These are phyloP conservation scores for Tanypteryx hageni DNA, from an alignment of 2,888 invertebrate species.

Conservation along the genomic window DNA sequence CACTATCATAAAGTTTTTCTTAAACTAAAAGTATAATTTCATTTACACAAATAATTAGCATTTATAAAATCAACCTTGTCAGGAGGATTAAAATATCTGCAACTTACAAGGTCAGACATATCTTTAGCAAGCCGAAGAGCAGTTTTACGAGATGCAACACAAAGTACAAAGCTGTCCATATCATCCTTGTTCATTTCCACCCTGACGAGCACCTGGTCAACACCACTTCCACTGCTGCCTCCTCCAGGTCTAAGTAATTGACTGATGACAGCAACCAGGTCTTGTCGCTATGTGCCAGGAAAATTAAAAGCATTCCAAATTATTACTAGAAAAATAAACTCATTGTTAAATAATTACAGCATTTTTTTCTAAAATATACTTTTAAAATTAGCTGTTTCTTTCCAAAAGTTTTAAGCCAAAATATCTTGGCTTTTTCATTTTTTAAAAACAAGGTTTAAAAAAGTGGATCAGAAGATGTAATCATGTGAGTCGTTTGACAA, in stretches of 20 bases:
- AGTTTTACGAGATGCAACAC: constrained; percentile 92
- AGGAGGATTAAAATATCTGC: constrained; percentile 5
- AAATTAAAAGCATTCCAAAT: not conserved
- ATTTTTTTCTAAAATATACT: not conserved
- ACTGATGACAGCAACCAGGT: constrained; percentile 91
- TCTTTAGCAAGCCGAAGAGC: constrained; percentile 91
- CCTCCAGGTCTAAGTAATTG: constrained; percentile 85
- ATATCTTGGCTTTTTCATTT: too few species aligned
- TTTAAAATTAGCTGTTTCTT: too few species aligned
- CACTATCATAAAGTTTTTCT: not conserved
- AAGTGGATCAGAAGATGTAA: too few species aligned
- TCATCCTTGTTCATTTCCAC: constrained; percentile 93
- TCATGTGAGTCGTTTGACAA: too few species aligned
- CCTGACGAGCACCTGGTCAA: constrained; percentile 91
- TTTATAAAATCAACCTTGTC: not conserved
- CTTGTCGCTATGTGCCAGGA: constrained; percentile 84
- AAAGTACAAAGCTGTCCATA: constrained; percentile 95
- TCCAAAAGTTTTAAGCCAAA: too few species aligned
- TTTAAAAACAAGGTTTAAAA: too few species aligned
- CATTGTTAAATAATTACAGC: constrained; percentile 60
- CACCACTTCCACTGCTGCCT: constrained; percentile 73
- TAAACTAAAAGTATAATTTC: not conserved
- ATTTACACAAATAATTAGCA: not conserved
- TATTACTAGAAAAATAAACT: constrained; percentile 55
- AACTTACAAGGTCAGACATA: constrained; percentile 90